Evolutionary conservation across 2,113 vertebrate species (phyloP).

Genomic region (Pangasianodon gigas): DNA sequence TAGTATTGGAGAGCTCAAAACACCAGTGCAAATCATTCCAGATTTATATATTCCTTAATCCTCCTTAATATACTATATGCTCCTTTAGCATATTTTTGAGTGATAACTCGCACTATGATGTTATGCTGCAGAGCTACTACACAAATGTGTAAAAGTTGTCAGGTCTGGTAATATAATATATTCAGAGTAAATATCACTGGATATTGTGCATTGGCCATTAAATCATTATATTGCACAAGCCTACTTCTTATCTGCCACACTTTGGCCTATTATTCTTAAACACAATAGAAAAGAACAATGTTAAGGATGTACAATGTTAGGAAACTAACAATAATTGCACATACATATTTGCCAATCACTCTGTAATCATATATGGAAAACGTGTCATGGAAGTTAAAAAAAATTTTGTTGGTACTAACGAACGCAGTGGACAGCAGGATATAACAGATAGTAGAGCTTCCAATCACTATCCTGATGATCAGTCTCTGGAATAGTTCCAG

Average conservation of each 20-base stretch:
- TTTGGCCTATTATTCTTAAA: not conserved
- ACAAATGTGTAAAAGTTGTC: not conserved
- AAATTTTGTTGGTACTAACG: not conserved
- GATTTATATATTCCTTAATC: not conserved
- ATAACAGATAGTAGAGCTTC: conserved; percentile 21
- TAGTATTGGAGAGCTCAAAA: not conserved
- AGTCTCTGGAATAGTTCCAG: conserved; percentile 12
- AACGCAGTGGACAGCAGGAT: not conserved
- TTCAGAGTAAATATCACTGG: not conserved
- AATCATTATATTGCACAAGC: not conserved
- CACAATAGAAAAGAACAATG: not conserved
- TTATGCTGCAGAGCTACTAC: not conserved
- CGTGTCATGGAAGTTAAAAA: not conserved
- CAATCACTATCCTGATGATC: not conserved
- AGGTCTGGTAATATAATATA: not conserved
- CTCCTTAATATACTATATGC: not conserved
- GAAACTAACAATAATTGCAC: not conserved
- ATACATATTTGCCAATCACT: not conserved
- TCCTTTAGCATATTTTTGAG: not conserved
- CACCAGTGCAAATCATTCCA: not conserved
- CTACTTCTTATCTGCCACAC: not conserved
- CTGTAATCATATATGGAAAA: not conserved
- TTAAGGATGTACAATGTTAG: not conserved
- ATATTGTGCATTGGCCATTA: not conserved
- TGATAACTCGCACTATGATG: not conserved